Conservation (phyloP, 37 sponge, comb jelly and placozoan genomes). For the Aplysina aerophoba region DNA sequence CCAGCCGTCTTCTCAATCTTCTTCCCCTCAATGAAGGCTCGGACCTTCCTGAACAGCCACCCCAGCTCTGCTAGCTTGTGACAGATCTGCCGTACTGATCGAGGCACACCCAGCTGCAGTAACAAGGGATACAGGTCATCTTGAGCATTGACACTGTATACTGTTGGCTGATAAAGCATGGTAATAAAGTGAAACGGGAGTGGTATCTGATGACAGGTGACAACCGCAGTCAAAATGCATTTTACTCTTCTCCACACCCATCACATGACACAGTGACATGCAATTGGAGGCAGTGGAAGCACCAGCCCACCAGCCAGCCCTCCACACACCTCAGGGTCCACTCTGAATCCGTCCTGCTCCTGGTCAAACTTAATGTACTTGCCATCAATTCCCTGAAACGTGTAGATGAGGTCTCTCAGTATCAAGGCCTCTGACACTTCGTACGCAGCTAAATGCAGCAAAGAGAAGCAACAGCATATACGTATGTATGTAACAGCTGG, state of each 20-base stretch:
- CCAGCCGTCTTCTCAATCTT: slow-evolving; percentile 60
- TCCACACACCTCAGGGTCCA: slow-evolving; percentile 56
- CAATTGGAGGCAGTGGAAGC: not conserved
- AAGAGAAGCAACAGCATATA: not conserved
- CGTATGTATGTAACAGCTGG: not conserved
- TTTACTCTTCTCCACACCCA: no score
- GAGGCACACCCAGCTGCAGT: slow-evolving; percentile 63
- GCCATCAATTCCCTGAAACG: slow-evolving; percentile 92
- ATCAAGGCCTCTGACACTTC: slow-evolving; percentile 65
- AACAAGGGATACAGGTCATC: no score
- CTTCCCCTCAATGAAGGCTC: slow-evolving; percentile 57
- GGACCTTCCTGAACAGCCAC: slow-evolving; percentile 85
- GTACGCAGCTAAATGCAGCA: not conserved
- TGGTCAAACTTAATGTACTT: slow-evolving; percentile 69
- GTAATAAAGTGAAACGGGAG: no score
- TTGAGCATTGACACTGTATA: no score
- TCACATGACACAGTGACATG: no score
- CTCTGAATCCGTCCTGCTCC: slow-evolving; percentile 59
- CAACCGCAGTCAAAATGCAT: no score
- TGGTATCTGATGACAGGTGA: no score
- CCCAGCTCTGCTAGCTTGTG: slow-evolving; percentile 95
- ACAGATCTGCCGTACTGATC: slow-evolving; percentile 64
- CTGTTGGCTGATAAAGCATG: no score
- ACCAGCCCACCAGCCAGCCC: not conserved
- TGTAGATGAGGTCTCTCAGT: slow-evolving; percentile 89